Evolutionary conservation across 2,113 vertebrate genomes (phyloP).

Genomic region (Pelvicachromis taeniatus): DNA sequence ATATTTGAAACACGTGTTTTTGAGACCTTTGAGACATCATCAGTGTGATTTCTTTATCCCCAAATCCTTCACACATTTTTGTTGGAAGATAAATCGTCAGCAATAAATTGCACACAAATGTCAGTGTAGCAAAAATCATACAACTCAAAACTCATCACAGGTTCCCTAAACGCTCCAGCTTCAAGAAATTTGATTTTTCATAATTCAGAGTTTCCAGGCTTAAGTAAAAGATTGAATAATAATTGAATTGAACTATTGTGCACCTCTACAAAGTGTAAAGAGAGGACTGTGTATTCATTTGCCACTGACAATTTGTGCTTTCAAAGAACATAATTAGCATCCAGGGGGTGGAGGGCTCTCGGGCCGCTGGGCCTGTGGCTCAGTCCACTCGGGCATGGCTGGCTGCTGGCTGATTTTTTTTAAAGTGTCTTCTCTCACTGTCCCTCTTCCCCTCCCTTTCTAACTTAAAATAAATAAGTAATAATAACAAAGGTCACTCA

Average conservation of each 20-base stretch:
- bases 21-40: neutral
- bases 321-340: neutral
- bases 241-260: neutral
- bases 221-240: neutral
- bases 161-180: neutral
- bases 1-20: neutral
- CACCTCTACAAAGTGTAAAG: neutral
- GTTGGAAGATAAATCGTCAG: neutral
- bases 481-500: too few species aligned
- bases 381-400: too few species aligned
- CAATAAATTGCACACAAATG: neutral
- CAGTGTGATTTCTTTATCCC: neutral
- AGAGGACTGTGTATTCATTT: neutral
- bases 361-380: too few species aligned
- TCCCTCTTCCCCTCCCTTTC: too few species aligned
- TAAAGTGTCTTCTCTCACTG: too few species aligned
- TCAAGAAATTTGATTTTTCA: neutral
- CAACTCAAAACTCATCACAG: neutral
- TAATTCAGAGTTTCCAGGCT: neutral
- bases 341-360: too few species aligned
- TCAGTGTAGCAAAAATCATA: neutral
- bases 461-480: too few species aligned
- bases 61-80: neutral
- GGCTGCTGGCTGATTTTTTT: too few species aligned
- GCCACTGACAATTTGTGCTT: neutral